These are phyloP conservation scores for Lagria hirta DNA, from an alignment of 2,888 invertebrate species.

Conservation along the genomic window DNA sequence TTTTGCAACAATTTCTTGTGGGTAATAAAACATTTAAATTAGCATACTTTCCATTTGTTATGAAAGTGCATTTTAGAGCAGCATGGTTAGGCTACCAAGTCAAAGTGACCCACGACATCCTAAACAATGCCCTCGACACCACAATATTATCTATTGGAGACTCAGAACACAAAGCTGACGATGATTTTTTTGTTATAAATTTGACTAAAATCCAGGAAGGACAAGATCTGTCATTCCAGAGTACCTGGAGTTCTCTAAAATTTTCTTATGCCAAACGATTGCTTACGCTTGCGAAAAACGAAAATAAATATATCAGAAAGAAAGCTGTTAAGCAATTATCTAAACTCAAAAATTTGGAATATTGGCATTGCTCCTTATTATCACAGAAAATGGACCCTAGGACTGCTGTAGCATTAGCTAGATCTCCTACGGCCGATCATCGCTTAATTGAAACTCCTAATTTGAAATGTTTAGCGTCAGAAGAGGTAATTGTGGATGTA, in stretches of 20 bases:
- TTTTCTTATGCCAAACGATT: slow-evolving; percentile 62
- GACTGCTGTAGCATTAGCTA: slow-evolving; percentile 77
- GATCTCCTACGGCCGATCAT: slow-evolving; percentile 68
- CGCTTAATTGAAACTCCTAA: slow-evolving; percentile 76
- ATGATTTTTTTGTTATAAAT: slow-evolving; percentile 35
- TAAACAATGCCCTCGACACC: slow-evolving; percentile 48
- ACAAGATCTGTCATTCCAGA: slow-evolving; percentile 29
- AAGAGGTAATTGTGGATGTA: slow-evolving; percentile 48
- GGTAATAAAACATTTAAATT: too few relatives aligned
- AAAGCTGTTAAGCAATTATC: slow-evolving; percentile 68
- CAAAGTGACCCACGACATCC: slow-evolving; percentile 41
- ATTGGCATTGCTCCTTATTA: slow-evolving; percentile 60
- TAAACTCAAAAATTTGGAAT: slow-evolving; percentile 62
- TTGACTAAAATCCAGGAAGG: slow-evolving; percentile 4
- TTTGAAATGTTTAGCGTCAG: slow-evolving; percentile 41
- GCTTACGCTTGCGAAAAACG: slow-evolving; percentile 66
- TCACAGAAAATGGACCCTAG: slow-evolving; percentile 77
- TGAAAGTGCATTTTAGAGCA: slow-evolving; percentile 38
- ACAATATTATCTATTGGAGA: slow-evolving; percentile 46
- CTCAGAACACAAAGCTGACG: slow-evolving; percentile 30
- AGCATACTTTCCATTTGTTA: slow-evolving; percentile 1
- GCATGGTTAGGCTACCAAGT: slow-evolving; percentile 48
- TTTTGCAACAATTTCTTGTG: slow-evolving; percentile 6
- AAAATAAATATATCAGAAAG: slow-evolving; percentile 62
- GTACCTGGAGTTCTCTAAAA: slow-evolving; percentile 42